Conservation (phyloP, 2,888 invertebrate genomes). For the Habroteleia sp. region DNA sequence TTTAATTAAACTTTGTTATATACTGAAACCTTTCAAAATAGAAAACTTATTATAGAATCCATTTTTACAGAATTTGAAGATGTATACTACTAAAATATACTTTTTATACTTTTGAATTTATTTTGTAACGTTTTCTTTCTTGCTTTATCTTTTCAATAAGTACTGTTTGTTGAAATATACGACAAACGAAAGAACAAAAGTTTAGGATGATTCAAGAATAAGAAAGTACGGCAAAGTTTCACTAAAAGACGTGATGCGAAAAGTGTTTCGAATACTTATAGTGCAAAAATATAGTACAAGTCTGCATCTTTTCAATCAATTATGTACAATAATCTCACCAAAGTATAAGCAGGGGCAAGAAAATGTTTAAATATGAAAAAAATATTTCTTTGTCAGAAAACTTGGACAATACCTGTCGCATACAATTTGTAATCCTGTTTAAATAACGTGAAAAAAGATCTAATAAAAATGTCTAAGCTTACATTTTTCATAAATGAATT, state of each 20-base stretch:
- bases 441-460: too few relatives aligned
- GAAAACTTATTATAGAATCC: too few relatives aligned
- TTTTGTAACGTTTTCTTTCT: conserved; percentile 13
- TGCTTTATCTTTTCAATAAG: conserved; percentile 37
- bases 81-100: conserved; percentile 1
- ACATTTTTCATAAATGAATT: too few relatives aligned
- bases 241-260: conserved; percentile 22
- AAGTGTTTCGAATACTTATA: conserved; percentile 33
- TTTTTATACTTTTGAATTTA: conserved; percentile 11
- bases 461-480: too few relatives aligned
- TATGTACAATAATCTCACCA: conserved; percentile 37
- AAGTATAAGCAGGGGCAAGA: conserved; percentile 5
- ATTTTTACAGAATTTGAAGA: too few relatives aligned
- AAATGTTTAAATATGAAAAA: conserved; percentile 15
- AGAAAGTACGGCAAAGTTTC: conserved; percentile 42
- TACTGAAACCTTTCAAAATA: too few relatives aligned
- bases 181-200: conserved; percentile 43
- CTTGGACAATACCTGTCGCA: conserved; percentile 3
- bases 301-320: conserved; percentile 49
- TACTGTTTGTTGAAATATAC: conserved; percentile 35
- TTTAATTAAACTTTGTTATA: too few relatives aligned
- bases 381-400: conserved; percentile 9
- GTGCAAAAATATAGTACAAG: conserved; percentile 22
- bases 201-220: conserved; percentile 43
- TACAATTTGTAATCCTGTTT: neutral